phyloP scores from a whole-genome alignment of 2,113 vertebrate species.

The Varanus salvator region DNA sequence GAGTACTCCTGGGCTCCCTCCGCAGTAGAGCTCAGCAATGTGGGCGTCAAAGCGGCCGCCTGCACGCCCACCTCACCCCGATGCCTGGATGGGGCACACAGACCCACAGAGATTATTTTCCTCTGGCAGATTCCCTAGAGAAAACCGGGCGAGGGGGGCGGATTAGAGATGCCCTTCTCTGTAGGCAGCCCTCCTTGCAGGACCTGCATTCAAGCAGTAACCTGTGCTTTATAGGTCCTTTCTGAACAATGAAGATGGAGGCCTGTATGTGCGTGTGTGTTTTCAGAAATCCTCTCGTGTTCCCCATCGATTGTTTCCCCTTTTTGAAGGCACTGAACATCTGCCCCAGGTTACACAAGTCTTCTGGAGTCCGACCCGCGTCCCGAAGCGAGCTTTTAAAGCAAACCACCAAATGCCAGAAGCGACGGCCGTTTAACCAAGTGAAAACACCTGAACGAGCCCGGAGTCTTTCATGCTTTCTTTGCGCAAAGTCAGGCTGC shows the following conservation, averaged over 20 bases:
- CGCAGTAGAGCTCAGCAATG: neutral
- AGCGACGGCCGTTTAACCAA: slow-evolving; percentile 50
- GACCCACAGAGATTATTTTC: neutral
- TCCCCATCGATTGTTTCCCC: slow-evolving; percentile 50
- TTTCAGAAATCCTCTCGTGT: slow-evolving; percentile 39
- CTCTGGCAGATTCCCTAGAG: slow-evolving; percentile 13
- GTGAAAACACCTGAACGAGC: neutral
- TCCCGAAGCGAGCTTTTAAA: slow-evolving; percentile 41
- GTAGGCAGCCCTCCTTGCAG: slow-evolving; percentile 27
- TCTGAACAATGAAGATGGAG: slow-evolving; percentile 52
- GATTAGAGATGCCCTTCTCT: neutral
- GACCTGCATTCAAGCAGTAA: slow-evolving; percentile 56
- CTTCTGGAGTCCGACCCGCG: slow-evolving; percentile 42
- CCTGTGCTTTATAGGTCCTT: slow-evolving; percentile 66
- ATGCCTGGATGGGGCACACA: no score
- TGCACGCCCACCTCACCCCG: neutral
- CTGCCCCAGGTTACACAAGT: neutral
- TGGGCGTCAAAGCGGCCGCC: neutral
- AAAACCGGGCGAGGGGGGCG: no score
- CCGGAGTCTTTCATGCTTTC: neutral
- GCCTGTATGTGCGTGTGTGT: neutral
- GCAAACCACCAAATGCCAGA: slow-evolving; percentile 54
- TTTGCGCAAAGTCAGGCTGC: no score
- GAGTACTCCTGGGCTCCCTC: no score
- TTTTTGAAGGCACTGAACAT: slow-evolving; percentile 42